Evolutionary conservation across 2,113 vertebrate species (phyloP).

Genomic region (Brachyistius frenatus): DNA sequence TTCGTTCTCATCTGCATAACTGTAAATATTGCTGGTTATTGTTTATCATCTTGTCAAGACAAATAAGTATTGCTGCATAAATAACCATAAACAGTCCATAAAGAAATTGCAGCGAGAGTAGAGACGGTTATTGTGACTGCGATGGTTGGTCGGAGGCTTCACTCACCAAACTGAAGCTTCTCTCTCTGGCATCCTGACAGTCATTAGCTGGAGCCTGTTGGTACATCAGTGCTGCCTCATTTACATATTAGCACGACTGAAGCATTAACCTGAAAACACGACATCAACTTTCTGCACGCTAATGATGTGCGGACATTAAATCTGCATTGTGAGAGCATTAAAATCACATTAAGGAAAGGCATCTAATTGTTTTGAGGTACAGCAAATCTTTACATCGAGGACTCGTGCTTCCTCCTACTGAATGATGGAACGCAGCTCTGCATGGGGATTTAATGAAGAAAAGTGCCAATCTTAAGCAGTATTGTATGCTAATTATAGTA

Average conservation of each 20-base stretch:
- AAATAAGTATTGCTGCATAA: constrained; percentile 25
- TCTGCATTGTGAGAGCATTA: constrained; percentile 60
- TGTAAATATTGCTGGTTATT: constrained; percentile 34
- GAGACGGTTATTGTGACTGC: constrained; percentile 30
- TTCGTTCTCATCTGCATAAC: not conserved
- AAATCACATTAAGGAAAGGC: constrained; percentile 63
- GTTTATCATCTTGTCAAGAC: constrained; percentile 13
- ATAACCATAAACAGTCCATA: constrained; percentile 1
- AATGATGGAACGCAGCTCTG: not conserved
- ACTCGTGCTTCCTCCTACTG: not conserved
- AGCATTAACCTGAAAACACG: constrained; percentile 66
- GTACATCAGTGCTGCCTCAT: constrained; percentile 44
- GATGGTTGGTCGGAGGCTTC: constrained; percentile 46
- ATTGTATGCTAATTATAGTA: not conserved
- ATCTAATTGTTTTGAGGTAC: constrained; percentile 54
- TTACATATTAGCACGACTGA: constrained; percentile 61
- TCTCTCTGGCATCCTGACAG: constrained; percentile 45
- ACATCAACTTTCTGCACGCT: constrained; percentile 40
- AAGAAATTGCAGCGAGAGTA: constrained; percentile 16
- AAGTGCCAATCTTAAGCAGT: constrained; percentile 4
- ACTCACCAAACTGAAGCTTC: constrained; percentile 33
- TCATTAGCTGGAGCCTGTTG: constrained; percentile 62
- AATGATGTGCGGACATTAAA: constrained; percentile 66
- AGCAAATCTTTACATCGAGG: constrained; percentile 26
- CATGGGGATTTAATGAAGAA: constrained; percentile 34